Conservation (phyloP, 2,888 invertebrate genomes). For the Napeogenes sylphis region DNA sequence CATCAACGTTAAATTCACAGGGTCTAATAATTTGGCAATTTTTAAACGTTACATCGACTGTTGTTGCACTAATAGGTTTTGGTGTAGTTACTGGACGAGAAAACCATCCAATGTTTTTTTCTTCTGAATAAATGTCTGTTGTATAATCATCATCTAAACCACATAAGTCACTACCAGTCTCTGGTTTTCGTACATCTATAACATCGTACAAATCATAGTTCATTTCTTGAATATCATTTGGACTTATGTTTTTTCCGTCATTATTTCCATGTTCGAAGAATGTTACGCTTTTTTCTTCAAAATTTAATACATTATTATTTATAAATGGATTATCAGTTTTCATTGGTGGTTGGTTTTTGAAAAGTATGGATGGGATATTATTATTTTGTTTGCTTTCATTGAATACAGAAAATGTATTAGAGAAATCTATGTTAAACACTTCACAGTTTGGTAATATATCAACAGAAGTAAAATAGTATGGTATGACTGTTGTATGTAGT, state of each 20-base stretch:
- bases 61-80: constrained; percentile 15
- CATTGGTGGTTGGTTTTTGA: not conserved
- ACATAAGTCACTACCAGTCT: not conserved
- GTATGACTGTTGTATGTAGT: not conserved
- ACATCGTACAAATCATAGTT: too few relatives aligned
- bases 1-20: constrained; percentile 26
- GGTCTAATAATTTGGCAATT: constrained; percentile 25
- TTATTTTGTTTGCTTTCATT: not conserved
- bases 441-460: not conserved
- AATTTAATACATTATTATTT: too few relatives aligned
- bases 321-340: too few relatives aligned
- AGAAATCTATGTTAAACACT: not conserved
- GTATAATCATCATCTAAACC: constrained; percentile 30
- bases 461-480: not conserved
- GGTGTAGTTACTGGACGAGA: constrained; percentile 23
- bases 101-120: constrained; percentile 17
- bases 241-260: too few relatives aligned
- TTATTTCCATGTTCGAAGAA: too few relatives aligned
- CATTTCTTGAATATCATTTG: too few relatives aligned
- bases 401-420: not conserved
- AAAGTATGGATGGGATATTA: not conserved
- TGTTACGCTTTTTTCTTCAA: too few relatives aligned
- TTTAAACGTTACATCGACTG: constrained; percentile 23
- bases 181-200: not conserved
- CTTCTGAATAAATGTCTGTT: constrained; percentile 31